These are phyloP conservation scores for Coilia nasus DNA, from an alignment of 2,797 vertebrate genomes.

Conservation along the genomic window DNA sequence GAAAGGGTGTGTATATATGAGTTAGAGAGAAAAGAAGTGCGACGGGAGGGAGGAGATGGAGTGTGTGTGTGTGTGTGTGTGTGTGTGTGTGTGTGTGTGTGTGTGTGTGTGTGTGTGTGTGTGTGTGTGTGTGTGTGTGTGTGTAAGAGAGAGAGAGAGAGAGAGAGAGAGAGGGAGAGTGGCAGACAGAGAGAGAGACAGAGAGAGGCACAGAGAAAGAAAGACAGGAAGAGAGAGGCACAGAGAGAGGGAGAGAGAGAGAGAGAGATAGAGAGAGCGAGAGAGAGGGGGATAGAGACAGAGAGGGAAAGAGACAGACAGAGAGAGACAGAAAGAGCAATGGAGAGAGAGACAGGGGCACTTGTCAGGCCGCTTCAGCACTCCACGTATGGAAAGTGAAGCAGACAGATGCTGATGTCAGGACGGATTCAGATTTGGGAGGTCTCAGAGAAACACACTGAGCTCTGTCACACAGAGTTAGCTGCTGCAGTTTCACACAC, in stretches of 20 bases:
- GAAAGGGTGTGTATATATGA: no score
- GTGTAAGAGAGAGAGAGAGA: neutral
- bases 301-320: neutral
- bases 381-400: neutral
- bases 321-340: neutral
- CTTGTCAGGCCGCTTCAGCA: neutral
- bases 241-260: neutral
- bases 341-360: neutral
- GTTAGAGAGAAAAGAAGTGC: no score
- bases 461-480: slow-evolving; percentile 14
- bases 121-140: no score
- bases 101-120: no score
- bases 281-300: neutral
- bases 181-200: neutral
- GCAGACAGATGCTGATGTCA: slow-evolving; percentile 24
- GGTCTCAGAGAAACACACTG: slow-evolving; percentile 14
- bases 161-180: neutral
- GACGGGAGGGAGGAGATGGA: neutral
- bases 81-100: no score
- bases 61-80: no score
- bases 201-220: neutral
- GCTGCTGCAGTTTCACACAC: neutral
- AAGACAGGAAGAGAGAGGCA: neutral
- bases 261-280: neutral
- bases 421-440: slow-evolving; percentile 16